Evolutionary conservation across 2,113 vertebrate genomes (phyloP).

Genomic region (Anarrhichthys ocellatus): DNA sequence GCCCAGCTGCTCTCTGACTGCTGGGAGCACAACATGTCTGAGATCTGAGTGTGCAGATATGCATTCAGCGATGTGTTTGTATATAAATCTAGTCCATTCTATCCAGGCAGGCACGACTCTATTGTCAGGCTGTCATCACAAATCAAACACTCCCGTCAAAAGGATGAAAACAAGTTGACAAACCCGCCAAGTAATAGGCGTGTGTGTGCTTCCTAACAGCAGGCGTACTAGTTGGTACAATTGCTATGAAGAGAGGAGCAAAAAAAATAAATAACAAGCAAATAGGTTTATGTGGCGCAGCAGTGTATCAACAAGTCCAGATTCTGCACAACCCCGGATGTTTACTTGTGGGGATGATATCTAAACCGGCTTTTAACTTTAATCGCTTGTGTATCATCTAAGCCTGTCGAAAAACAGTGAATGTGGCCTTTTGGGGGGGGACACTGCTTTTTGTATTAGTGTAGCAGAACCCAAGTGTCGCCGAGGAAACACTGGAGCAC

Average conservation of each 20-base stretch:
- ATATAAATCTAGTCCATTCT: not conserved
- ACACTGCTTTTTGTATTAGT: not conserved
- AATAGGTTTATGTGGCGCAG: not conserved
- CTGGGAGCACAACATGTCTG: constrained; percentile 27
- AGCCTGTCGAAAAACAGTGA: no score
- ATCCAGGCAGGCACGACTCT: not conserved
- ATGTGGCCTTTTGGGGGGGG: not conserved
- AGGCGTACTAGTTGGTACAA: no score
- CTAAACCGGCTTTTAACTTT: constrained; percentile 2
- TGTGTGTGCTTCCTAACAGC: not conserved
- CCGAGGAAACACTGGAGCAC: not conserved
- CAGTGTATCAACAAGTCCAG: constrained; percentile 10
- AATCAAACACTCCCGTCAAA: constrained; percentile 10
- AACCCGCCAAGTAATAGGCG: not conserved
- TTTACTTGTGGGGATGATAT: not conserved
- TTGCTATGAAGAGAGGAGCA: not conserved
- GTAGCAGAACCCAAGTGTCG: not conserved
- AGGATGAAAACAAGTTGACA: constrained; percentile 2
- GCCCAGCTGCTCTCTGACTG: constrained; percentile 6
- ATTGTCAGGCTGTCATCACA: constrained; percentile 3
- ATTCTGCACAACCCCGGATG: not conserved
- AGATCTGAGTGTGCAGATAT: not conserved
- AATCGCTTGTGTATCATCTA: not conserved
- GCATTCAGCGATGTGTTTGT: not conserved
- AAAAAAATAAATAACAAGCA: not conserved